Base-by-base conservation (phyloP, 2,888 invertebrate genomes). In the Matsumyia berberina region DNA sequence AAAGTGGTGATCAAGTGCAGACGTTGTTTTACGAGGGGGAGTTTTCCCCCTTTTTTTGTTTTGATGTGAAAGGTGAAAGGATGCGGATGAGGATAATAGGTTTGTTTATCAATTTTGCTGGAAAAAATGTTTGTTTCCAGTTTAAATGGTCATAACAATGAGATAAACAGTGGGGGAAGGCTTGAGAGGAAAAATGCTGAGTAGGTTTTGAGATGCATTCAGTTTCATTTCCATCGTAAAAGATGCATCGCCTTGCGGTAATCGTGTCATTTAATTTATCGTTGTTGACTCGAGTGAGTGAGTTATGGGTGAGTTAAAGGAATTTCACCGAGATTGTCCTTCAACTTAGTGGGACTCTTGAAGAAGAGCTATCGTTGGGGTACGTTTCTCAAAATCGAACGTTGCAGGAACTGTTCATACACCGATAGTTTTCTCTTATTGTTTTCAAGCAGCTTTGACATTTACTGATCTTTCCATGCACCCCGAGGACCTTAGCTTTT, bases 1-100 rank as follows among this genome's bases (percentile, higher is more conserved):
- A 19, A 67, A 55, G 19, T 11, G 19, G 8, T 35, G 46, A 64
- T 67, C 53, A 67, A 37, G 49, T 51, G 15, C 29, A 67, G 66
- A 53, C 49, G 19, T 15, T 24, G 58, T 17, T 49, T 58, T 37
- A 49, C 37, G 58, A 9, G 24, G 4, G 24, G 24, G 24, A 4
- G 4, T 24, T 24, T 24, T 24, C 4, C 4, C 4, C 15, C 0
- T 1, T 17, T 17, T 44, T 35, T 4, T 1, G 39, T 19, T 44
- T 44, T 42, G 0, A 35, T n/a, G n/a, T n/a, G 35, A 2, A 9
- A 15, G n/a, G 29, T 29, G 19, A 49, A 64, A 35, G 8, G 19
- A 24, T 37, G n/a, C 15, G 12, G 33, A 17, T 1, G 4, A 24
- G 46, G 46, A 9, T 31, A n/a, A 64, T 35, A 17, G 39, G 9